Conservation (phyloP, 2,113 vertebrate species). For the Tricholaema leucomelas region DNA sequence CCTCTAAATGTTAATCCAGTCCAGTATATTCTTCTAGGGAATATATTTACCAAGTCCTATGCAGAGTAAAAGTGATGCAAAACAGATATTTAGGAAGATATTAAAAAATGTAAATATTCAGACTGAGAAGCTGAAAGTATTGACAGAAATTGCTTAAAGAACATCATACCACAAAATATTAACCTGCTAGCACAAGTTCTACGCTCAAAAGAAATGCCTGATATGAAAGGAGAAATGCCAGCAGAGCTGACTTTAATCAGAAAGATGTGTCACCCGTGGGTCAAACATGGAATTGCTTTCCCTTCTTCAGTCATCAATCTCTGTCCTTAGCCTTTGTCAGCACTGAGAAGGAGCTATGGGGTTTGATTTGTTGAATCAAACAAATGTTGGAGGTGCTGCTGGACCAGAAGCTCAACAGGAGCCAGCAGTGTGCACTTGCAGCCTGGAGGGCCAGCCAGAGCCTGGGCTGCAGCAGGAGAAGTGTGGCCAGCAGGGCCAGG, state of each 20-base stretch:
- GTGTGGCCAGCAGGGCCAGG: too few relatives aligned
- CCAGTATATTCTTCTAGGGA: fast-evolving
- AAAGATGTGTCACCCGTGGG: background rate
- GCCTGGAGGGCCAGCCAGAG: too few relatives aligned
- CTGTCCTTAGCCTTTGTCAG: background rate
- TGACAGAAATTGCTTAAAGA: background rate
- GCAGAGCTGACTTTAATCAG: background rate
- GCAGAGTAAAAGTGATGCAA: background rate
- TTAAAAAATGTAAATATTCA: background rate
- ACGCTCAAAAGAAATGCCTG: background rate
- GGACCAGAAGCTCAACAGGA: too few relatives aligned
- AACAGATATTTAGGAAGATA: background rate
- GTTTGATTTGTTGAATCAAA: background rate
- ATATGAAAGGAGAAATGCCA: background rate
- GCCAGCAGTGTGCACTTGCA: too few relatives aligned
- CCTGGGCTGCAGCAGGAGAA: too few relatives aligned
- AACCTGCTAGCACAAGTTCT: background rate
- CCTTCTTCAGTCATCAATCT: background rate
- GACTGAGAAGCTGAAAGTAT: background rate
- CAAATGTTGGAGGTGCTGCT: too few relatives aligned
- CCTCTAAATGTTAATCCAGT: background rate
- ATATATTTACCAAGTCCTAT: background rate
- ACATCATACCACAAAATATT: background rate
- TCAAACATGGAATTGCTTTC: background rate
- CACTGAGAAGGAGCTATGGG: background rate